phyloP scores from a whole-genome alignment of 2,797 vertebrate genomes.

The Oreonectes daqikongensis region DNA sequence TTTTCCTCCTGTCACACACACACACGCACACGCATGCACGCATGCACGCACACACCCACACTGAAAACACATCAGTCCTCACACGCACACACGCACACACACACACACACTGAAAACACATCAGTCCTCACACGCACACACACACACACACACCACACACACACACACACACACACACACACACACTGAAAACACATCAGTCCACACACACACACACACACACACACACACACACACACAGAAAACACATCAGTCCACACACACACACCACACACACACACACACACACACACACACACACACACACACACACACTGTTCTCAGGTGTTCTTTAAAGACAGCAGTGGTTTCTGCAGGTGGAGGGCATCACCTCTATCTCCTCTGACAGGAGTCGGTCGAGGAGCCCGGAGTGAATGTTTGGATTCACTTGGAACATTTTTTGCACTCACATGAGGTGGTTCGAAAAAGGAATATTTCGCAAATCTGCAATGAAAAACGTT shows the following conservation, averaged over 20 bases:
- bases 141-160: slow-evolving; percentile 45
- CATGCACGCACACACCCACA: slow-evolving; percentile 29
- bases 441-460: too few relatives aligned
- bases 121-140: slow-evolving; percentile 41
- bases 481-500: too few relatives aligned
- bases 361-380: slow-evolving; percentile 11
- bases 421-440: too few relatives aligned
- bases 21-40: slow-evolving; percentile 32
- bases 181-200: slow-evolving; percentile 51
- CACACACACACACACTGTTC: slow-evolving; percentile 44
- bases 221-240: slow-evolving; percentile 33
- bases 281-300: too few relatives aligned
- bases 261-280: too few relatives aligned
- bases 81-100: slow-evolving; percentile 40
- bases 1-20: slow-evolving; percentile 39
- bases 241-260: too few relatives aligned
- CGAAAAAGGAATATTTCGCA: too few relatives aligned
- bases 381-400: slow-evolving; percentile 39
- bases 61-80: slow-evolving; percentile 49
- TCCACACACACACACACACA: slow-evolving; percentile 21
- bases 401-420: slow-evolving; percentile 17
- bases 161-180: slow-evolving; percentile 20
- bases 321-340: slow-evolving; percentile 25
- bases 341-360: slow-evolving; percentile 7
- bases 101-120: slow-evolving; percentile 53